Base-by-base conservation (phyloP, 2,888 invertebrate species). In the Drosophila dives region DNA sequence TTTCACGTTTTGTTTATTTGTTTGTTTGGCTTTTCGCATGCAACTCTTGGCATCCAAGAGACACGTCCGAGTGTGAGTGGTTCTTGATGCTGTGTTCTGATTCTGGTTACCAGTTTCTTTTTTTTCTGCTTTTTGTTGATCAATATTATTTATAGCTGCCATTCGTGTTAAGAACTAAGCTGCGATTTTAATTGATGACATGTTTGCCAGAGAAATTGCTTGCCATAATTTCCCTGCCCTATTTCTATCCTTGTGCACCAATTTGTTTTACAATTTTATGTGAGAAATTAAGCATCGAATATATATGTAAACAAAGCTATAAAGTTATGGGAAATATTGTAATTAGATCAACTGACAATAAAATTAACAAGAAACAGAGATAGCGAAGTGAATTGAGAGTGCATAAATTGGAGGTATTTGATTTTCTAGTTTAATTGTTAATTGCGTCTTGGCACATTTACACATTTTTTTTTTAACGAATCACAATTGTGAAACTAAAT, bases 1-100 rank as follows among this genome's bases (percentile, higher is more conserved):
- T 80, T 86, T 83, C 90, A 72, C 86, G 77, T 88, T 85, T 85
- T 80, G 68, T 89, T 85, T 72, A 58, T 66, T 51, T 64, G 60
- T 70, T 71, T 80, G 69, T 72, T 70, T 71, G 32, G 45, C 40
- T 80, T 75, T 90, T 83, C 71, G 84, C 81, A 78, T 88, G 86
- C 75, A 78, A 77, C 83, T 40, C 40, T 56, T 56, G 64, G 59
- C 53, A 29, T 29, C 34, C 29, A 17, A 49, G 32, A 48, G 62
- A 49, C 69, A 58, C 48, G 67, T 75, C 64, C 36, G 49, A 56
- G 72, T 73, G 48, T 8, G 51, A 50, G 51, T 63, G 36, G 42
- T 58, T 48, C 69, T 77, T 49, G 63, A 54, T 54, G 64, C 56
- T 80, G 83, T 82, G 83, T 80, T 73, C 82, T 71, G 67, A 68